phyloP scores from a whole-genome alignment of 2,113 vertebrate species.

The Manacus vitellinus region DNA sequence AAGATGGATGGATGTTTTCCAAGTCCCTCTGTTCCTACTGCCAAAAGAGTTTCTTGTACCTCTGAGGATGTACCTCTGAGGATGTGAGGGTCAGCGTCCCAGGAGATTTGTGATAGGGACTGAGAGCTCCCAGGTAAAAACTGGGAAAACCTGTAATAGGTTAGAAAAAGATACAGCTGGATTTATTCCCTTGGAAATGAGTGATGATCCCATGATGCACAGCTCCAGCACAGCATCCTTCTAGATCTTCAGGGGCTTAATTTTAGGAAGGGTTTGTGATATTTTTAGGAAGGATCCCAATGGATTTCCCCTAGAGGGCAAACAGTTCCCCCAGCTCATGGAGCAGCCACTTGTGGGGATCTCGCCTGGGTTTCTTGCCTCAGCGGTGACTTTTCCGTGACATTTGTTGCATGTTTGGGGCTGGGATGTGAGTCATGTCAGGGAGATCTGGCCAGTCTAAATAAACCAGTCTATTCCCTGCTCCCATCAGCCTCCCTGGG shows the following conservation, averaged over 20 bases:
- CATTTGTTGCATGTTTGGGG: background rate
- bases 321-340: background rate
- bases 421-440: background rate
- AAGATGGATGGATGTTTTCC: background rate
- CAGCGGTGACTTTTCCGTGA: background rate
- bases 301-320: background rate
- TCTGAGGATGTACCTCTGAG: background rate
- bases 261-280: background rate
- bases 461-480: conserved; percentile 13
- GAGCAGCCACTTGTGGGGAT: background rate
- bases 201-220: background rate
- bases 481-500: background rate
- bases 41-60: background rate
- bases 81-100: background rate
- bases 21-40: background rate
- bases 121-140: background rate
- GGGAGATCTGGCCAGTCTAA: conserved; percentile 44
- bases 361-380: background rate
- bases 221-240: background rate
- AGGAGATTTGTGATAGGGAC: background rate
- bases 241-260: fast-evolving
- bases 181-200: background rate
- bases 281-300: background rate
- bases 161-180: background rate
- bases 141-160: background rate